Percentiles rank a stretch among this genome's conserved stretches.
Conservation (phyloP, 2,113 vertebrate genomes). For the Craseonycteris thonglongyai region DNA sequence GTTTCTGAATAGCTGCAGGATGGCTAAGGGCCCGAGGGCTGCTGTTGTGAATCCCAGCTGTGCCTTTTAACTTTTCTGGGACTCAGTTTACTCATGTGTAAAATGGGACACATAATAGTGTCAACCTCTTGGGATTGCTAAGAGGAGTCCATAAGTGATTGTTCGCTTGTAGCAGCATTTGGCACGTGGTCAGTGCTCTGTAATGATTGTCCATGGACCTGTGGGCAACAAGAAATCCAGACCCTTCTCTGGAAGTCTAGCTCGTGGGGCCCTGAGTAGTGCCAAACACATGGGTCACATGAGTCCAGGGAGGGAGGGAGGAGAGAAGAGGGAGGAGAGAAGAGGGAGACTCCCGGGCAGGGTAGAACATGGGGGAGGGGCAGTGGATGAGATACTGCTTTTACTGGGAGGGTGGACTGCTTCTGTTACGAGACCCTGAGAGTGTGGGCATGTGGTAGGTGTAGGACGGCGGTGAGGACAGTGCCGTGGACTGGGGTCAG, state of each 20-base stretch:
- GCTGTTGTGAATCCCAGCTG: not conserved
- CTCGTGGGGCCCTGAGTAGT: not conserved
- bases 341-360: fast-evolving
- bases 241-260: not conserved
- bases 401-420: not conserved
- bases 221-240: not conserved
- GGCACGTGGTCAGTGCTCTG: not conserved
- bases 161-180: not conserved
- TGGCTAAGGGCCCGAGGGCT: not conserved
- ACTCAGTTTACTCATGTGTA: not conserved
- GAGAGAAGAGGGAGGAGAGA: not conserved
- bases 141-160: not conserved
- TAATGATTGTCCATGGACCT: not conserved
- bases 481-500: not conserved
- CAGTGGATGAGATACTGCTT: not conserved
- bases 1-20: not conserved
- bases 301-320: not conserved
- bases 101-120: not conserved
- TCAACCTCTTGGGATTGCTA: not conserved
- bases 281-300: not conserved
- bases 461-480: fast-evolving
- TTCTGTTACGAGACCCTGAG: not conserved
- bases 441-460: not conserved
- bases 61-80: not conserved
- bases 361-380: not conserved